Percentiles rank a stretch among this genome's conserved stretches.
Evolutionary conservation across 2,888 invertebrate genomes (phyloP).

Genomic region (Epirrhoe alternata): DNA sequence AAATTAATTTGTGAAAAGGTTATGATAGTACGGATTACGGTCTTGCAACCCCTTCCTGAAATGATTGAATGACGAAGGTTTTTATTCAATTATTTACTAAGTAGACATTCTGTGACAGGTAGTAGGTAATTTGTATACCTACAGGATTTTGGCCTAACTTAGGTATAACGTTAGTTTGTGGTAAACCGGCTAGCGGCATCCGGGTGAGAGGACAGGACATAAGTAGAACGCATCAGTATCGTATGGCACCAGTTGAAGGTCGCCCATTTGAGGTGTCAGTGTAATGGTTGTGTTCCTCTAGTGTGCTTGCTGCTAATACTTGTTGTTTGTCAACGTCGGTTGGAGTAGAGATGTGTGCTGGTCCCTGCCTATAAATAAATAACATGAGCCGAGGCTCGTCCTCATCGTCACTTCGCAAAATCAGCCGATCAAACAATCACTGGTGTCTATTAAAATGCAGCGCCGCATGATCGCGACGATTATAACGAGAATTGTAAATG

Average conservation of each 20-base stretch:
- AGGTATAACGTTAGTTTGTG: no score
- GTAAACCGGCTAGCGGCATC: background rate
- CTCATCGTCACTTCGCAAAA: conserved; percentile 50
- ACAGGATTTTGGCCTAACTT: no score
- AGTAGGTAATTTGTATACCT: no score
- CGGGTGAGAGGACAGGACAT: conserved; percentile 25
- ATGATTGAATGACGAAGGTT: no score
- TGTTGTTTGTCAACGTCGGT: conserved; percentile 78
- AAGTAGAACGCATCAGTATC: conserved; percentile 47
- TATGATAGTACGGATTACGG: no score
- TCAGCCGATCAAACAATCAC: no score
- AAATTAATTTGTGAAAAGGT: no score
- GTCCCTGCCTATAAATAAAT: conserved; percentile 73
- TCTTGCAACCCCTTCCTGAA: no score
- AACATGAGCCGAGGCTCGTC: conserved; percentile 59
- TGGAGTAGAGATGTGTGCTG: conserved; percentile 58
- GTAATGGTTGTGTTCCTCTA: conserved; percentile 64
- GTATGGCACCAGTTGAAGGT: conserved; percentile 58
- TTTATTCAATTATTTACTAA: no score
- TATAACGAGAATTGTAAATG: conserved; percentile 55
- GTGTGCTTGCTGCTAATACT: conserved; percentile 57
- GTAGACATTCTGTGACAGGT: no score
- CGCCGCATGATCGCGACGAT: conserved; percentile 38
- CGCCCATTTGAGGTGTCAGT: conserved; percentile 55
- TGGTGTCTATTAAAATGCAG: conserved; percentile 63